Evolutionary conservation across 2,113 vertebrate genomes (phyloP).

Genomic region (Eleginops maclovinus): DNA sequence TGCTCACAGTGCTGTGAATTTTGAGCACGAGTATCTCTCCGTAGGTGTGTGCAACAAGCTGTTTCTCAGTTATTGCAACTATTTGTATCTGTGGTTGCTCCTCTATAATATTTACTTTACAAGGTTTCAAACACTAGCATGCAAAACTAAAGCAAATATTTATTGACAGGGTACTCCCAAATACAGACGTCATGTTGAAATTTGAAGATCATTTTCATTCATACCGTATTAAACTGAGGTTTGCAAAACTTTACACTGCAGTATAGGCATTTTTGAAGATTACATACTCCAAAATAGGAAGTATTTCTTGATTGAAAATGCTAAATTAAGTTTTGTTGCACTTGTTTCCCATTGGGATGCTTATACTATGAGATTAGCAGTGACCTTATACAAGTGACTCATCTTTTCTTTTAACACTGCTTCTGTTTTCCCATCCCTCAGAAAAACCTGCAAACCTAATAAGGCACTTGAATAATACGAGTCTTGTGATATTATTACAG

Average conservation of each 20-base stretch:
- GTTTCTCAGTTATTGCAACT: slow-evolving; percentile 18
- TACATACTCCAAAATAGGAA: no score
- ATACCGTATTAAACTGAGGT: not conserved
- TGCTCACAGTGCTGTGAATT: slow-evolving; percentile 13
- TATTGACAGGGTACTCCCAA: not conserved
- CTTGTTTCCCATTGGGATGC: not conserved
- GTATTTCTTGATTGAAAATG: not conserved
- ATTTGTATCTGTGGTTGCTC: not conserved
- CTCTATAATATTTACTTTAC: no score
- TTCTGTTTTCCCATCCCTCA: not conserved
- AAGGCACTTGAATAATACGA: not conserved
- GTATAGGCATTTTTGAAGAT: not conserved
- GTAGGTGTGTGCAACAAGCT: not conserved
- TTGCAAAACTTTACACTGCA: not conserved
- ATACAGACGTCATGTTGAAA: not conserved
- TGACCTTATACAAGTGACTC: not conserved
- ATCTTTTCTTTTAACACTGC: not conserved
- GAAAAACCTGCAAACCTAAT: not conserved
- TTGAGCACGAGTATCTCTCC: not conserved
- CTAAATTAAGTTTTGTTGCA: not conserved
- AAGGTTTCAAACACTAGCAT: not conserved
- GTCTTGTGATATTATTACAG: not conserved
- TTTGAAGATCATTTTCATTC: not conserved
- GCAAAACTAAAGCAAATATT: not conserved
- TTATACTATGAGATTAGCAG: not conserved